phyloP scores from a whole-genome alignment of 1,140 invertebrate genomes.

The Yoshiicerus persimilis region DNA sequence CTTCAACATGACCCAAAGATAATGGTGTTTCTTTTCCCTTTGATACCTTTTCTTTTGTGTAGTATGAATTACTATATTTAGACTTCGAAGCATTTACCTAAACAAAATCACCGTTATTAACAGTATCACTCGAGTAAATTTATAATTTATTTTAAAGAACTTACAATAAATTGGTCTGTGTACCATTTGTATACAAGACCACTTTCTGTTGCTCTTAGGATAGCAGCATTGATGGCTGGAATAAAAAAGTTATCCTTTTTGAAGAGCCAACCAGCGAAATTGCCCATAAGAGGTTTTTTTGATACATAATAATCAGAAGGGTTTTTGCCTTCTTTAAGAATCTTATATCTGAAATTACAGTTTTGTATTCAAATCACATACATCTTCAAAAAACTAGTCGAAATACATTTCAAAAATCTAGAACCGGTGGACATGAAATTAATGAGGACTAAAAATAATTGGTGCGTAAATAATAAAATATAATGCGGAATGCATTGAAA shows the following conservation, averaged over 20 bases:
- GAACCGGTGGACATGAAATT: too few relatives aligned
- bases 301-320: not conserved
- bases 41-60: not conserved
- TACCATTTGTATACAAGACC: not conserved
- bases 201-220: not conserved
- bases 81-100: not conserved
- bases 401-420: too few relatives aligned
- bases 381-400: too few relatives aligned
- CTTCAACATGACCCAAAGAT: not conserved
- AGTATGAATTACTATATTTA: not conserved
- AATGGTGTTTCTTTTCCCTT: not conserved
- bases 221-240: not conserved
- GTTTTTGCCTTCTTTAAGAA: not conserved
- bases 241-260: not conserved
- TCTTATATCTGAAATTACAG: not conserved
- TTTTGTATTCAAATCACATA: not conserved
- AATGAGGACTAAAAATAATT: too few relatives aligned
- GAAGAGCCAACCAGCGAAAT: conserved; percentile 9
- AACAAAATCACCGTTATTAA: not conserved
- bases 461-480: too few relatives aligned
- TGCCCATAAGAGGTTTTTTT: not conserved
- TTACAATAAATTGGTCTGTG: not conserved
- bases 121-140: not conserved
- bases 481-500: too few relatives aligned
- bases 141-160: not conserved